Percentiles rank a stretch among this genome's conserved stretches.
phyloP scores from a whole-genome alignment of 2,113 vertebrate genomes.

The Oxyruncus cristatus region DNA sequence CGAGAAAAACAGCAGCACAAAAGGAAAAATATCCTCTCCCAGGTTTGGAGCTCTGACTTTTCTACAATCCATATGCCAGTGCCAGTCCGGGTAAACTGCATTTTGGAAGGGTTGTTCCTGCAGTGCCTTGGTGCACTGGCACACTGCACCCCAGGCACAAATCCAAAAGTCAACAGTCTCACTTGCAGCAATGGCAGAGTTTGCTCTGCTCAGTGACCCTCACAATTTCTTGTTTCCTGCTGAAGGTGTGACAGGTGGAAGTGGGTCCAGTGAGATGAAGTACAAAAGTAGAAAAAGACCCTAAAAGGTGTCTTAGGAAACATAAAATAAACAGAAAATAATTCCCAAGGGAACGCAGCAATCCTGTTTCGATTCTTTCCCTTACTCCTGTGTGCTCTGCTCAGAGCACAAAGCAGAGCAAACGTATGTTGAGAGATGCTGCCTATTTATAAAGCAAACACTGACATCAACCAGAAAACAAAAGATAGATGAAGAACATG shows the following conservation, averaged over 20 bases:
- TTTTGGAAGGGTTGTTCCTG: neutral
- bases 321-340: neutral
- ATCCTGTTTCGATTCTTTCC: neutral
- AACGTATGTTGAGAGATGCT: slow-evolving; percentile 49
- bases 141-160: neutral
- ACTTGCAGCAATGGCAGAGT: neutral
- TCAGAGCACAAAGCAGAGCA: slow-evolving; percentile 47
- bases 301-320: neutral
- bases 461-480: slow-evolving; percentile 34
- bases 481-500: slow-evolving; percentile 13
- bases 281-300: neutral
- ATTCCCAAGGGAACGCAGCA: neutral
- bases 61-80: neutral
- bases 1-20: neutral
- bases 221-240: neutral
- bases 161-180: neutral
- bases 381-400: neutral
- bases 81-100: neutral
- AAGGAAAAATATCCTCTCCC: neutral
- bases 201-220: neutral
- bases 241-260: neutral
- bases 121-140: neutral
- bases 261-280: neutral
- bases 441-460: slow-evolving; percentile 54
- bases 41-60: neutral